Evolutionary conservation across 1,140 invertebrate species (phyloP), one percentile per base, ranked within the genome.

Genomic region (Artemia franciscana): DNA sequence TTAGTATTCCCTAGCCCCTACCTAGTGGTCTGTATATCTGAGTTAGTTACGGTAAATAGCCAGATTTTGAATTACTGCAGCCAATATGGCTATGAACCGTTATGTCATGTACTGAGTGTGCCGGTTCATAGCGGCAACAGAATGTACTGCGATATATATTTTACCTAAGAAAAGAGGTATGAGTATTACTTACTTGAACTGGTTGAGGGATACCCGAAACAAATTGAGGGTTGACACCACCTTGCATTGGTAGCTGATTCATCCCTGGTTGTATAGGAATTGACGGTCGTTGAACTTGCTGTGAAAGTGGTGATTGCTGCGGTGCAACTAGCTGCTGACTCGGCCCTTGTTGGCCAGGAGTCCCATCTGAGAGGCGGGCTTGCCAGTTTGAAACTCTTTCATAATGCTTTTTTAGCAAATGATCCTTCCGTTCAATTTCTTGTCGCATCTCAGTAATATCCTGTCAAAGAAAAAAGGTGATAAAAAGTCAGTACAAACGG

Each of bases 351-450:
- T 59, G 60, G 12, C 12, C 39, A 2, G 39, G 39, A 51, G 39
- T 12, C 12, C 12, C 39, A 12, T 64, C 64, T 60, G 66, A 67
- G 5, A 75, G 62, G 21, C 73, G 64, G 24, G 26, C 62, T 59
- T 74, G 71, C 73, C 73, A 75, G 28, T 69, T 61, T 26, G 68
- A 68, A 5, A 75, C 64, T 61, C 71, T 71, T 51, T 73, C 72
- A 61, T 75, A 69, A 62, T 74, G 73, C 63, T 73, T 73, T 56
- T 72, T 67, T 9, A 75, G 65, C 15, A 75, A 60, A n/a, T 67
- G 64, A 27, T 75, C 73, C 65, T 75, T 75, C 3, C 72, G 66
- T 21, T 66, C 64, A 2, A 75, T 61, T 66, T 75, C 74, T 26
- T 67, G 64, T 63, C 69, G 72, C 30, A 75, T 60, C 30, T 75